phyloP scores from a whole-genome alignment of 2,113 vertebrate genomes.

The Hippocampus barbouri region DNA sequence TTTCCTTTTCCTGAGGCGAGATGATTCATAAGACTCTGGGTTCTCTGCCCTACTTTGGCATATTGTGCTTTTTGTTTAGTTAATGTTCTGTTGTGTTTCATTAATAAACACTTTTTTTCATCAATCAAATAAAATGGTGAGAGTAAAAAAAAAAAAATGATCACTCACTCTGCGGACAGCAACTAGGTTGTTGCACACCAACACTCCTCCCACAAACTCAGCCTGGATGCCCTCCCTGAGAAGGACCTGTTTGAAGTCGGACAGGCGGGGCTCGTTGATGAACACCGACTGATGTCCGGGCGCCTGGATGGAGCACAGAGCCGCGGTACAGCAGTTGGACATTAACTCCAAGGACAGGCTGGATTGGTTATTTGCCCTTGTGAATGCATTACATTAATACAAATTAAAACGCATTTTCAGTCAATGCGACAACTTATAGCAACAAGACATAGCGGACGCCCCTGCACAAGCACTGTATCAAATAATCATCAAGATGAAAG shows the following conservation, averaged over 20 bases:
- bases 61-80: constrained; percentile 22
- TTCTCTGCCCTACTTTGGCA: constrained; percentile 14
- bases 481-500: too few species aligned
- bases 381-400: neutral
- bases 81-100: constrained; percentile 5
- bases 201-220: constrained; percentile 95
- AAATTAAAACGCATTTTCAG: neutral
- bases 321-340: neutral
- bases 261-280: constrained; percentile 96
- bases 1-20: constrained; percentile 18
- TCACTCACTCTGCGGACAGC: constrained; percentile 91
- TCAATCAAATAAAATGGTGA: neutral
- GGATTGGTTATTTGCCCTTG: neutral
- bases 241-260: constrained; percentile 98
- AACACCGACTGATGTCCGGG: constrained; percentile 96
- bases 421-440: neutral
- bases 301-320: constrained; percentile 69
- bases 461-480: too few species aligned
- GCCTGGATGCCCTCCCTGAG: constrained; percentile 95
- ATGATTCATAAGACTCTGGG: constrained; percentile 19
- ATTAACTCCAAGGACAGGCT: constrained; percentile 3
- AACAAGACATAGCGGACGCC: neutral
- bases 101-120: constrained; percentile 1
- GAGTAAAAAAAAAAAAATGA: neutral
- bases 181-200: constrained; percentile 98